These are phyloP conservation scores for Solenopsis invicta DNA, from an alignment of 1,140 invertebrate genomes.

Conservation along the genomic window DNA sequence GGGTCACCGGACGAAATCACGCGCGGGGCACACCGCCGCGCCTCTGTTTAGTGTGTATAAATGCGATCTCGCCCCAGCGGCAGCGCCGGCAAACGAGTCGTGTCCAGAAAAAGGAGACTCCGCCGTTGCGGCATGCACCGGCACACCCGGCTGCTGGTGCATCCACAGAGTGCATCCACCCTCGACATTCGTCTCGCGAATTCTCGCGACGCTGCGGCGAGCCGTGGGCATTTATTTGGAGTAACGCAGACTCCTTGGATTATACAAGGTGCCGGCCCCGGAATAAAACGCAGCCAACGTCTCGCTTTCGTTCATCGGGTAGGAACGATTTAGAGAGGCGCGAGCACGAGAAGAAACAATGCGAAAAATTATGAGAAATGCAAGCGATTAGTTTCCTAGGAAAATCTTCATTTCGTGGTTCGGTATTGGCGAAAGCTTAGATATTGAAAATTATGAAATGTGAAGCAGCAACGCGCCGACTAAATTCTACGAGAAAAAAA, in stretches of 20 bases:
- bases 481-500: background rate
- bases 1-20: slow-evolving; percentile 74
- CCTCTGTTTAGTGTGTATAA: slow-evolving; percentile 68
- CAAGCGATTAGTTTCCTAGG: background rate
- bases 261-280: background rate
- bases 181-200: slow-evolving; percentile 18
- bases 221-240: slow-evolving; percentile 21
- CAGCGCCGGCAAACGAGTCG: slow-evolving; percentile 45
- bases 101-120: slow-evolving; percentile 31
- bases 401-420: background rate
- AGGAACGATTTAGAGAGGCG: background rate
- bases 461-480: no score
- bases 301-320: background rate
- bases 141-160: slow-evolving; percentile 14
- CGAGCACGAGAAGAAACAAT: no score
- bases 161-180: slow-evolving; percentile 29
- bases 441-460: background rate
- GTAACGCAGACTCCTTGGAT: background rate
- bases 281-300: background rate
- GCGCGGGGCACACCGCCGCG: slow-evolving; percentile 37
- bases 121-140: slow-evolving; percentile 29
- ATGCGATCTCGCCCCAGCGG: slow-evolving; percentile 57
- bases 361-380: background rate
- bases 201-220: background rate
- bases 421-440: background rate